A percentile compares a stretch with the other conserved stretches of the same genome.
Evolutionary conservation across 2,113 vertebrate species (phyloP).

Genomic region (Austrofundulus limnaeus): DNA sequence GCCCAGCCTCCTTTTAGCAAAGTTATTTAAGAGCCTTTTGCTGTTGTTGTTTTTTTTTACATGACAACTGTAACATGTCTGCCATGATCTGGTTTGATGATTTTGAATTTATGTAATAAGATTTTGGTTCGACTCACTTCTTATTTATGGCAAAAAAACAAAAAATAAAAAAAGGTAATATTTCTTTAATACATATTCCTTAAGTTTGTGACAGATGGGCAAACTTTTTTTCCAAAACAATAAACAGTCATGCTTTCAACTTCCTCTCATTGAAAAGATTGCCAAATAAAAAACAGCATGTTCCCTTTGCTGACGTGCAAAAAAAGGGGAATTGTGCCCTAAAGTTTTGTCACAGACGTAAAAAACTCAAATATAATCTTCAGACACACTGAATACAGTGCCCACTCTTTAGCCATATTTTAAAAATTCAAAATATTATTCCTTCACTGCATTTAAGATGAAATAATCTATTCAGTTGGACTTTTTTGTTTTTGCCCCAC

Average conservation of each 20-base stretch:
- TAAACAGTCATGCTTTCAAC: conserved; percentile 52
- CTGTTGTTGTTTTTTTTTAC: too few species aligned
- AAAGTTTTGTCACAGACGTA: conserved; percentile 28
- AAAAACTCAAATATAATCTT: conserved; percentile 10
- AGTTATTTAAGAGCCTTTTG: not conserved
- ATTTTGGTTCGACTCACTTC: too few species aligned
- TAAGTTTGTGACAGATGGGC: not conserved
- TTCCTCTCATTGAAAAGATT: conserved; percentile 66
- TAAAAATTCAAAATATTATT: not conserved
- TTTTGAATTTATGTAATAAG: too few species aligned
- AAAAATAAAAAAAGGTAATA: not conserved
- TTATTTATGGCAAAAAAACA: too few species aligned
- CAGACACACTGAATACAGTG: not conserved
- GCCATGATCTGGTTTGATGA: too few species aligned
- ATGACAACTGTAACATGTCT: not conserved
- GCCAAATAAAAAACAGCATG: conserved; percentile 68
- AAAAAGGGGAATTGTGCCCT: conserved; percentile 68
- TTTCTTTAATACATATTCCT: not conserved
- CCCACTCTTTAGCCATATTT: conserved; percentile 8
- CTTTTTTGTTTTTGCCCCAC: not conserved
- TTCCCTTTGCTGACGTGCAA: conserved; percentile 51
- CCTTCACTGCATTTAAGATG: not conserved
- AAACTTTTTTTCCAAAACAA: conserved; percentile 14
- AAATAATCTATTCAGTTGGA: not conserved
- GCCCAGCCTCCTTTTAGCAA: not conserved